These are phyloP conservation scores for Hesperia comma DNA, from an alignment of 2,888 invertebrate genomes.

Conservation along the genomic window DNA sequence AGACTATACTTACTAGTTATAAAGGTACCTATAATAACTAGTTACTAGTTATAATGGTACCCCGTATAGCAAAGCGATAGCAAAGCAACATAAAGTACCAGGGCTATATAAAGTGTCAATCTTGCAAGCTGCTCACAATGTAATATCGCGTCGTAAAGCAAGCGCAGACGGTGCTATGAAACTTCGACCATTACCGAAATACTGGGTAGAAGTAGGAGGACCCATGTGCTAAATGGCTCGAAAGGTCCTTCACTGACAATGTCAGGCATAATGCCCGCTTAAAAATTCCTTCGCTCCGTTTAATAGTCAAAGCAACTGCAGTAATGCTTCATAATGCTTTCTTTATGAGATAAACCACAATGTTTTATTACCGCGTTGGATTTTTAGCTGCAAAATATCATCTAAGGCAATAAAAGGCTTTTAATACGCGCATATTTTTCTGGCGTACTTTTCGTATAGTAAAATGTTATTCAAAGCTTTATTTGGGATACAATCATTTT, in stretches of 20 bases:
- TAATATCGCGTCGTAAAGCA: neutral
- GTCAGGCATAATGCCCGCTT: constrained; percentile 18
- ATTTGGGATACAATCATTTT: too few species aligned
- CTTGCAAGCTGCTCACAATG: neutral
- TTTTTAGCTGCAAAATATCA: too few species aligned
- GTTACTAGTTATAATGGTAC: too few species aligned
- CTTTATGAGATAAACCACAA: neutral
- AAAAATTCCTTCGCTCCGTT: neutral
- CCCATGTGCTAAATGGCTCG: constrained; percentile 13
- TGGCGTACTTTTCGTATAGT: too few species aligned
- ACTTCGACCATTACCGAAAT: constrained; percentile 12
- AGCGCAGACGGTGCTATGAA: neutral
- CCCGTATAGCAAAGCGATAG: too few species aligned
- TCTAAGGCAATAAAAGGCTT: too few species aligned
- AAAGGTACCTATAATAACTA: too few species aligned
- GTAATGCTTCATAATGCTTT: neutral
- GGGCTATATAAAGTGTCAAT: too few species aligned
- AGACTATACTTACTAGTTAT: too few species aligned
- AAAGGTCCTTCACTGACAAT: neutral
- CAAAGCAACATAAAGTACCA: too few species aligned
- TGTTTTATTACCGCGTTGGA: neutral
- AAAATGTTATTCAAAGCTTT: too few species aligned
- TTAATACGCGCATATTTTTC: too few species aligned
- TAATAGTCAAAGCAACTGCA: neutral
- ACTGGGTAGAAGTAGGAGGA: neutral